Base-by-base conservation (phyloP, 2,113 vertebrate genomes). In the Puntigrus tetrazona region DNA sequence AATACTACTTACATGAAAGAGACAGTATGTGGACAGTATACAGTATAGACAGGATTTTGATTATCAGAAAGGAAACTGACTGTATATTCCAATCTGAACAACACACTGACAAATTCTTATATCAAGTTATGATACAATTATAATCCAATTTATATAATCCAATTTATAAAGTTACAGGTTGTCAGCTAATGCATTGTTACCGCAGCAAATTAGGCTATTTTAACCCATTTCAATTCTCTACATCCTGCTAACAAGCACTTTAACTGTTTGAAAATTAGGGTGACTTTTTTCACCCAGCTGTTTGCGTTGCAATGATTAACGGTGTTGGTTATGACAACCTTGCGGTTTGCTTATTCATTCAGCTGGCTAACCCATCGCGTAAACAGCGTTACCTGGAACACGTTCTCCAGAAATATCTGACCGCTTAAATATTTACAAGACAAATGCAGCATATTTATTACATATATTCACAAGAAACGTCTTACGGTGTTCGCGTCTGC, bases 331-430 rank as follows among this genome's bases (percentile, higher is more conserved):
- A 27, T 57, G 69, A 65, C 63, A 81, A 22, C 22, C 5, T 47
- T 81, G 69, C 55, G 67, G 69, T 85, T 81, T 85, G 50, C 67
- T 50, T 61, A 81, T 50, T 85, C 78, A 74, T 52, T 36, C 55
- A 63, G 43, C 52, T 69, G 63, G 57, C 61, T 72, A 55, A 25
- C 63, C 29, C 14, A 22, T 61, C 16, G 20, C 74, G 25, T n/a
- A 34, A 47, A 20, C 57, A 76, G 47, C 38, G 9, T 43, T 45
- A 22, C 55, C 2, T 73, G 45, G 25, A 70, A 38, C 16, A 1
- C 34, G 25, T 38, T 50, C 14, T 3, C 29, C 3, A 45, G 8
- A 41, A 65, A 47, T 16, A 65, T 45, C 9, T 31, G 59, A 52
- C 36, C 8, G 9, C 38, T n/a, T n/a, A 34, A 14, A 47, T 65